These are phyloP conservation scores for Nestor notabilis DNA, from an alignment of 2,113 vertebrate species.

Conservation along the genomic window DNA sequence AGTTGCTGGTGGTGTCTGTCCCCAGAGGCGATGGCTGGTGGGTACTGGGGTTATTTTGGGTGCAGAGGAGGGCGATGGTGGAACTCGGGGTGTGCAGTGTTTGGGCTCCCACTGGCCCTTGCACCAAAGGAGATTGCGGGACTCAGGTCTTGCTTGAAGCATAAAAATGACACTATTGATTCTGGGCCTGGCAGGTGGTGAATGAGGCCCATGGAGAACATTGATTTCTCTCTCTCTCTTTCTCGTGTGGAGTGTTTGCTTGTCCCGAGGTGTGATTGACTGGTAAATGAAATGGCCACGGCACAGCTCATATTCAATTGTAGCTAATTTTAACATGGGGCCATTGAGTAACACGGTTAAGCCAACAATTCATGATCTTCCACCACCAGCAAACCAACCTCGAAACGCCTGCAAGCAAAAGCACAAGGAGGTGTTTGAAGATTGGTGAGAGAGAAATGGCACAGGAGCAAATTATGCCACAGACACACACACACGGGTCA, in stretches of 20 bases:
- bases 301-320: neutral
- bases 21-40: neutral
- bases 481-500: accelerated
- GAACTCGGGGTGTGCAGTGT: accelerated
- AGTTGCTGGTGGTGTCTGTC: neutral
- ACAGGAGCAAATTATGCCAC: neutral
- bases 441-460: accelerated
- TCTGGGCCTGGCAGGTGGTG: constrained; percentile 11
- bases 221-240: neutral
- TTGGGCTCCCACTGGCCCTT: neutral
- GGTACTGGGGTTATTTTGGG: neutral
- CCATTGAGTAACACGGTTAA: neutral
- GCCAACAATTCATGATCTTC: neutral
- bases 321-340: neutral
- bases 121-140: accelerated
- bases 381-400: neutral
- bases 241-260: neutral
- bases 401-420: accelerated
- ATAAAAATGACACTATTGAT: neutral
- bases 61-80: neutral
- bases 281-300: neutral
- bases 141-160: accelerated
- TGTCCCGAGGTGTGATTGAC: neutral
- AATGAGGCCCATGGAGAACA: neutral
- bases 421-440: accelerated